phyloP scores from a whole-genome alignment of 1,140 invertebrate genomes.

The Wasmannia auropunctata region DNA sequence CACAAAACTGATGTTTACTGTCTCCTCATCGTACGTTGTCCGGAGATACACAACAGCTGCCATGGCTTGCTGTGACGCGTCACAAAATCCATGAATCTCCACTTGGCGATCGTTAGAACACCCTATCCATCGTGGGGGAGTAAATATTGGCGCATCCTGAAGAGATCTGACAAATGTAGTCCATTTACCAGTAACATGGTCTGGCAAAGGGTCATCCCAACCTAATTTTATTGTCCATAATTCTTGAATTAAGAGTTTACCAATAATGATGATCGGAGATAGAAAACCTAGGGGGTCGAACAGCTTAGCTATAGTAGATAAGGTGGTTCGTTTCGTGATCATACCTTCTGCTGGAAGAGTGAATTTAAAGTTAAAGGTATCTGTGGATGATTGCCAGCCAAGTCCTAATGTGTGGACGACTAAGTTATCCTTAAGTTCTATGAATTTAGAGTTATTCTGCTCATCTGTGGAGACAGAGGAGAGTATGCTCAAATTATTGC shows the following conservation, averaged over 20 bases:
- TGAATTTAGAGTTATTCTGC: not conserved
- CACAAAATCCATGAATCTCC: not conserved
- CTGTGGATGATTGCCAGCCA: not conserved
- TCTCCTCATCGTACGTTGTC: too few relatives aligned
- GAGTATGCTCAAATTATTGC: too few relatives aligned
- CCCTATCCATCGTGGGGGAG: not conserved
- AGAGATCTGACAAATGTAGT: not conserved
- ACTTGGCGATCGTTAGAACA: too few relatives aligned
- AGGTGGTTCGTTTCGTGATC: not conserved
- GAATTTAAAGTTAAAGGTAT: not conserved
- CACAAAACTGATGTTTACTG: too few relatives aligned
- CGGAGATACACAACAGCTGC: not conserved
- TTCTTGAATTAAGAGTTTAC: not conserved
- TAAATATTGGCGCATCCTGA: not conserved
- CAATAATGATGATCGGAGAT: not conserved
- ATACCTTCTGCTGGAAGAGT: not conserved
- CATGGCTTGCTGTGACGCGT: not conserved
- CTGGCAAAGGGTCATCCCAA: not conserved
- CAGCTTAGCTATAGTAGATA: not conserved
- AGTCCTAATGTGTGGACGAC: not conserved
- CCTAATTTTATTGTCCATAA: not conserved
- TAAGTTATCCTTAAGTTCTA: not conserved
- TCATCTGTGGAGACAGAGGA: not conserved
- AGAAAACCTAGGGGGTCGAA: not conserved
- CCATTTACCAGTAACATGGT: not conserved